Percentiles rank a stretch among this genome's conserved stretches.
phyloP scores from a whole-genome alignment of 2,797 vertebrate species.

The Clarias fuscus region DNA sequence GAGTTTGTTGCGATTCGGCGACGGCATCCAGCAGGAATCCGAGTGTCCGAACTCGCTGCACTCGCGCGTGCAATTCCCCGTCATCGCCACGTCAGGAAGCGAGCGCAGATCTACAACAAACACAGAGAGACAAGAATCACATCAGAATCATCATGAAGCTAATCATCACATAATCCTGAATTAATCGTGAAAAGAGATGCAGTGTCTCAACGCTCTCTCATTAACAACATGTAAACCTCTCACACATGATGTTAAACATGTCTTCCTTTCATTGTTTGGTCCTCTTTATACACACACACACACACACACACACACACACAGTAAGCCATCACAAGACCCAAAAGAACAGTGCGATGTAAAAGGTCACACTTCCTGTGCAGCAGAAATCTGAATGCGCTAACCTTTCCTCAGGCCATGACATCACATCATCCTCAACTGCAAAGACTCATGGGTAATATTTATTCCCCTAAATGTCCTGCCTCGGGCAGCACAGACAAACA shows the following conservation, averaged over 20 bases:
- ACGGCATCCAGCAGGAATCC: constrained; percentile 99
- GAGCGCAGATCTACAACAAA: constrained; percentile 86
- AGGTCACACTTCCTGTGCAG: constrained; percentile 70
- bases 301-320: neutral
- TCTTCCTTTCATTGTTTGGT: neutral
- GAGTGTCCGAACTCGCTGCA: constrained; percentile 98
- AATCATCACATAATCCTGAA: neutral
- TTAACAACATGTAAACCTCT: neutral
- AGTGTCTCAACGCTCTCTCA: neutral
- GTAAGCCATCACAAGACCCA: neutral
- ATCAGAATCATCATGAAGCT: no score
- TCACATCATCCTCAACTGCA: constrained; percentile 73
- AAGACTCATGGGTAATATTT: constrained; percentile 56
- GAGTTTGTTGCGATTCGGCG: constrained; percentile 83
- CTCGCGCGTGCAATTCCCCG: constrained; percentile 95
- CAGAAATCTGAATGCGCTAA: constrained; percentile 73
- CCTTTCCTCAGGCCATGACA: constrained; percentile 76
- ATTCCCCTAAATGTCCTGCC: constrained; percentile 66
- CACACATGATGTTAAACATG: neutral
- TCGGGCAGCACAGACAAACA: neutral
- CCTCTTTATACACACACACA: constrained; percentile 2
- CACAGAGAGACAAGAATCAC: neutral
- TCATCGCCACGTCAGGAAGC: constrained; percentile 97
- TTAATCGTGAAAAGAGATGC: neutral
- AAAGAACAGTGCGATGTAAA: constrained; percentile 48